Base-by-base conservation (phyloP, 1,140 invertebrate genomes). In the Lordiphosa mommai region DNA sequence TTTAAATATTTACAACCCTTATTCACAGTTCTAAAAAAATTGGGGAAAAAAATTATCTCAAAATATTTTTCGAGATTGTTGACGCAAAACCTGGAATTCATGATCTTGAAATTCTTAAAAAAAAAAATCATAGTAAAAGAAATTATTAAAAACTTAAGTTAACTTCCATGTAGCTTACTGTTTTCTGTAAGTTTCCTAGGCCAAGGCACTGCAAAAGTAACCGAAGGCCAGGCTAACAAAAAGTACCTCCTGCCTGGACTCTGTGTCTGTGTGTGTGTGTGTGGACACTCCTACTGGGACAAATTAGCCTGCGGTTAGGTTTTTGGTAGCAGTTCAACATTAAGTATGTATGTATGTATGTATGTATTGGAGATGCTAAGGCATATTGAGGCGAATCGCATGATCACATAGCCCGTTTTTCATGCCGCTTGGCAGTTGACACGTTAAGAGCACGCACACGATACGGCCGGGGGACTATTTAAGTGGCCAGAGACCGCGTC, bases 251-350 rank as follows among this genome's bases (percentile, higher is more conserved):
- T 27, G 66, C 49, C 63, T 47, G 56, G 23, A 33, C 9, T 10
- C n/a, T n/a, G n/a, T n/a, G n/a, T n/a, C n/a, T n/a, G n/a, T n/a
- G n/a, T n/a, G n/a, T n/a, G n/a, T n/a, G 12, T 33, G 9, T 9
- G 41, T 34, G 46, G 16, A 29, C 32, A 40, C 41, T 43, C 49
- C 32, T 33, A 43, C 40, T 36, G 49, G 56, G 53, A 74, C 76
- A 80, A 82, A 80, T 84, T 72, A 67, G 71, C 77, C 67, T 84
- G 76, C 71, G 76, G 71, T 67, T 71, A 63, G 67, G 53, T 65
- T 43, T 59, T 61, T 65, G 52, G 51, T 76, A 70, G 61, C 66
- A 60, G 37, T 58, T 64, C 40, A 13, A 20, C n/a, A 43, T 29
- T 9, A 10, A 41, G 38, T 41, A 6, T 5, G 20, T 6, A 10